phyloP scores from a whole-genome alignment of 2,113 vertebrate species.

The Merops nubicus region DNA sequence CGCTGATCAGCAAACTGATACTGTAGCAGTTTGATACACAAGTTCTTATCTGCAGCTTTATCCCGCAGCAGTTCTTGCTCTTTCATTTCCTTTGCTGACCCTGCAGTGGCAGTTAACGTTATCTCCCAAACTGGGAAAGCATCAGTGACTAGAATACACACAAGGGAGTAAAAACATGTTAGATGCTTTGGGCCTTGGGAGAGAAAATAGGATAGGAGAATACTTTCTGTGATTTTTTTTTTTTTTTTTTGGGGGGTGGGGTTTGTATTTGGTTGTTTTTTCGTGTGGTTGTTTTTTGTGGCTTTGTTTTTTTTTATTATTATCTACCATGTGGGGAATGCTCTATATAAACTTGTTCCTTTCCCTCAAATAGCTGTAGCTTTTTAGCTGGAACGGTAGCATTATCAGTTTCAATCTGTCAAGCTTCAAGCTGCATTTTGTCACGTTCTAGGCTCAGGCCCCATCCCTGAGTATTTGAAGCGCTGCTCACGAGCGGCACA shows the following conservation, averaged over 20 bases:
- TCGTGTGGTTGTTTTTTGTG: no score
- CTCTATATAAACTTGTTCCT: not conserved
- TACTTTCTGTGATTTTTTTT: not conserved
- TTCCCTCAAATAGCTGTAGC: not conserved
- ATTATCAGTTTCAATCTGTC: not conserved
- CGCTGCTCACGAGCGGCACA: not conserved
- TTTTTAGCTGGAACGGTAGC: not conserved
- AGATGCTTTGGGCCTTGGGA: not conserved
- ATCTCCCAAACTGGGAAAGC: not conserved
- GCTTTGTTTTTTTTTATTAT: no score
- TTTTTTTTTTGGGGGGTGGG: no score
- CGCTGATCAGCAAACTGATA: not conserved
- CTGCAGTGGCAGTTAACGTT: not conserved
- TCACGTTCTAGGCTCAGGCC: not conserved
- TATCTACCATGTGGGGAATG: not conserved
- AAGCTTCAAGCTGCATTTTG: not conserved
- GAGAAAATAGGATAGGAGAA: not conserved
- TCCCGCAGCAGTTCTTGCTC: not conserved
- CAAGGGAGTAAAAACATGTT: not conserved
- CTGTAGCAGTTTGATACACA: not conserved
- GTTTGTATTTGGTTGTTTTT: no score
- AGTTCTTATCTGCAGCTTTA: constrained; percentile 33
- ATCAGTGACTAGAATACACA: not conserved
- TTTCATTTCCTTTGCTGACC: constrained; percentile 40
- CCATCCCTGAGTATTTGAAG: not conserved